Conservation (phyloP, 1,140 invertebrate species). For the Hypothenemus hampei region DNA sequence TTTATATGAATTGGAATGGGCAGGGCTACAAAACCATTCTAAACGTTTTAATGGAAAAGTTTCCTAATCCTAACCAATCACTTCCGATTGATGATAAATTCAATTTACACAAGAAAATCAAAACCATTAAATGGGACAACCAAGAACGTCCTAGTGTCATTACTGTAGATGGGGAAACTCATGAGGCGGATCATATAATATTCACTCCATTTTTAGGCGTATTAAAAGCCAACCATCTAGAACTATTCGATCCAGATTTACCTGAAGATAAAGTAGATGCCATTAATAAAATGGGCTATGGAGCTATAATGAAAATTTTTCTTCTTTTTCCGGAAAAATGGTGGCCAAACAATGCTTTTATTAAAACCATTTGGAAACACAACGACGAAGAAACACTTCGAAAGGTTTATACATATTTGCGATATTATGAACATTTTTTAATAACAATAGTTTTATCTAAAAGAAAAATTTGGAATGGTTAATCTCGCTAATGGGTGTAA, state of each 20-base stretch:
- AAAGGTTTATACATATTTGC: slow-evolving; percentile 52
- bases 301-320: slow-evolving; percentile 73
- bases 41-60: slow-evolving; percentile 37
- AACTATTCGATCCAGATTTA: slow-evolving; percentile 58
- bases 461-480: slow-evolving; percentile 25
- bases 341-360: too few relatives aligned
- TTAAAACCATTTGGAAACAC: slow-evolving; percentile 55
- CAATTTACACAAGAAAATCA: slow-evolving; percentile 30
- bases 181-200: slow-evolving; percentile 60
- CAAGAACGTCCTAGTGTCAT: slow-evolving; percentile 39
- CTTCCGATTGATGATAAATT: slow-evolving; percentile 36
- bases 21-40: slow-evolving; percentile 37
- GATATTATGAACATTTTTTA: neutral
- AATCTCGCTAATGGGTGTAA: slow-evolving; percentile 47
- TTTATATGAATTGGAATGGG: slow-evolving; percentile 34
- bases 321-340: slow-evolving; percentile 59
- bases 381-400: slow-evolving; percentile 50
- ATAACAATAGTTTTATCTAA: neutral
- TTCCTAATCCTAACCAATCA: slow-evolving; percentile 26
- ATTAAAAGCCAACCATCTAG: slow-evolving; percentile 56
- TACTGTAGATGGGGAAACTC: slow-evolving; percentile 51
- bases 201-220: slow-evolving; percentile 66
- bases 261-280: slow-evolving; percentile 55
- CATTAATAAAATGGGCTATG: slow-evolving; percentile 62
- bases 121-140: slow-evolving; percentile 29